These are phyloP conservation scores for Megatriorchis doriae DNA, from an alignment of 2,113 vertebrate species.

Conservation along the genomic window DNA sequence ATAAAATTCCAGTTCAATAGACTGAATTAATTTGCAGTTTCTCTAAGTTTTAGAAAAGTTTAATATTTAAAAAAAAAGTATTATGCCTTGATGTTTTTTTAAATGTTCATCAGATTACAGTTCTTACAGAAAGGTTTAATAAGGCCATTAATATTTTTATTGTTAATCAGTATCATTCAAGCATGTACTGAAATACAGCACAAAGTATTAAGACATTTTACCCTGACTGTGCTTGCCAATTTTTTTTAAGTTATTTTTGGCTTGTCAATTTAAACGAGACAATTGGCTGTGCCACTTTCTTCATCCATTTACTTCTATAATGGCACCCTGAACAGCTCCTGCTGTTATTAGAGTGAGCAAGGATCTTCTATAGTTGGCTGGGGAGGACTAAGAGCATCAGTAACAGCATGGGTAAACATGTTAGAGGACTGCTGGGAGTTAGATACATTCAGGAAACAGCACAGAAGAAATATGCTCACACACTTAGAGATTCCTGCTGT, in stretches of 20 bases:
- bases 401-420: rapidly evolving
- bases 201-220: not conserved
- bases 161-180: not conserved
- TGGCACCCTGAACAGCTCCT: not conserved
- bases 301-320: not conserved
- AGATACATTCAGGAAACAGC: not conserved
- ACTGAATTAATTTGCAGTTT: not conserved
- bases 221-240: not conserved
- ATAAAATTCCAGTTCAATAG: not conserved
- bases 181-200: not conserved
- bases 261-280: not conserved
- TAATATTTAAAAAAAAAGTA: not conserved
- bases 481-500: not conserved
- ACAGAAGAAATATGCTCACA: not conserved
- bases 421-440: not conserved
- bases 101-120: not conserved
- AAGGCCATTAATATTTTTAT: not conserved
- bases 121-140: not conserved
- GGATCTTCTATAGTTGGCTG: not conserved
- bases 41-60: not conserved
- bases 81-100: not conserved
- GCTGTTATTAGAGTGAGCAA: not conserved
- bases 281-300: rapidly evolving
- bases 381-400: not conserved
- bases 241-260: not conserved